Percentiles rank a stretch among this genome's conserved stretches.
Conservation (phyloP, 2,113 vertebrate genomes). For the Sprattus sprattus region DNA sequence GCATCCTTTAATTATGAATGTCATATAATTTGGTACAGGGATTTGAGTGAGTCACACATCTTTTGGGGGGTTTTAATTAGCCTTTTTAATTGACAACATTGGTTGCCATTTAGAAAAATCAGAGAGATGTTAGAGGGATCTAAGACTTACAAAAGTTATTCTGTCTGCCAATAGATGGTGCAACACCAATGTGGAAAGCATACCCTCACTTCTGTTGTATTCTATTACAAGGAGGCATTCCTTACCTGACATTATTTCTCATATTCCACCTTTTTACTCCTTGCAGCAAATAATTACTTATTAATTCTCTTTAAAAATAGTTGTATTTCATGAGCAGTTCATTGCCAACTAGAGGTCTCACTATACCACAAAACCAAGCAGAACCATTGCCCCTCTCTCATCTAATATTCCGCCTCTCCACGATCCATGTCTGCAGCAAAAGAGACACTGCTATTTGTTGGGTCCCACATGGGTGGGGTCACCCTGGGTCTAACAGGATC, state of each 20-base stretch:
- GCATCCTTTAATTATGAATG: too few relatives aligned
- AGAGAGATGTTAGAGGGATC: not conserved
- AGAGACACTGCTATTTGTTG: not conserved
- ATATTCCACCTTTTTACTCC: too few relatives aligned
- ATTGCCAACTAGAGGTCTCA: not conserved
- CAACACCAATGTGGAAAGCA: not conserved
- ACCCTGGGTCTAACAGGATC: not conserved
- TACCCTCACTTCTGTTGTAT: not conserved
- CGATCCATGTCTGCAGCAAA: not conserved
- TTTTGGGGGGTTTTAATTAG: not conserved
- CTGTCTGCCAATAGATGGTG: not conserved
- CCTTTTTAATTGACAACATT: not conserved
- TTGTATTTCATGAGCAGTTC: not conserved
- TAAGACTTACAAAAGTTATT: not conserved
- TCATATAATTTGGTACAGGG: too few relatives aligned
- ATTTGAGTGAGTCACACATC: too few relatives aligned
- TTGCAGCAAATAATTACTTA: not conserved
- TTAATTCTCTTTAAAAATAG: not conserved
- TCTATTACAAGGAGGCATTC: too few relatives aligned
- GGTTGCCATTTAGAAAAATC: too few relatives aligned
- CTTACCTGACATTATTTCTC: too few relatives aligned
- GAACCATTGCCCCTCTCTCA: not conserved
- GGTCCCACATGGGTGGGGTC: not conserved
- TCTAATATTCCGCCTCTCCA: not conserved
- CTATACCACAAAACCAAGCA: not conserved